Evolutionary conservation across 2,797 vertebrate species (phyloP), one percentile per base, ranked within the genome.

Genomic region (Melanogrammus aeglefinus): DNA sequence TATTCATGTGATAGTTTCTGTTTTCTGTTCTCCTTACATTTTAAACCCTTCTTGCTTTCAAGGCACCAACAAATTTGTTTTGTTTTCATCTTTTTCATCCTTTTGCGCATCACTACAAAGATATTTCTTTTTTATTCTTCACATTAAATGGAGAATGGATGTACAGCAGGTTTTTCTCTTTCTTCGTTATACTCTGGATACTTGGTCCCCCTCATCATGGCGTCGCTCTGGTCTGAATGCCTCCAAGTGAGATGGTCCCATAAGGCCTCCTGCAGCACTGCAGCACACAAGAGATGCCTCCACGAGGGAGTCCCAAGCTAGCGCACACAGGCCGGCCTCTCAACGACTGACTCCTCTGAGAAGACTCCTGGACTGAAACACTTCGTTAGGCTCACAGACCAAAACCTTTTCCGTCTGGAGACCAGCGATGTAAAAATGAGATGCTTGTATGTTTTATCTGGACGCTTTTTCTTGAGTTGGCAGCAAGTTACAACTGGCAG

Each of bases 241-340:
- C 38, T 80, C 75, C 79, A 87, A 81, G 81, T 89, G 88, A 87
- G 86, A 85, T 83, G 86, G 87, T 89, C 76, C 90, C 14, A 88
- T 51, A 44, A 14, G 1, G 80, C 87, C 87, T 84, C 87, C 80
- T 2, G 76, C 13, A 9, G 78, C 77, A 79, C 79, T 82, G n/a
- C n/a, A n/a, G n/a, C n/a, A n/a, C n/a, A n/a, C n/a, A 38, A 89
- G 91, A 83, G 86, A 93, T 93, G 92, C 83, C 88, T 86, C 89
- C 76, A 78, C 89, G 86, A 85, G 86, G 86, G 84, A 92, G 86
- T 86, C 88, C 84, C 83, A 91, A 86, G 84, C 82, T 85, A 8
- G 57, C n/a, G 57, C 5, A 9, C 5, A 9, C 27, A 8, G 8
- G n/a, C n/a, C 57, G 2, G n/a, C 21, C n/a, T 66, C 7, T 66